Conservation (phyloP, 2,888 invertebrate species). For the Tetheella fluctuosa region DNA sequence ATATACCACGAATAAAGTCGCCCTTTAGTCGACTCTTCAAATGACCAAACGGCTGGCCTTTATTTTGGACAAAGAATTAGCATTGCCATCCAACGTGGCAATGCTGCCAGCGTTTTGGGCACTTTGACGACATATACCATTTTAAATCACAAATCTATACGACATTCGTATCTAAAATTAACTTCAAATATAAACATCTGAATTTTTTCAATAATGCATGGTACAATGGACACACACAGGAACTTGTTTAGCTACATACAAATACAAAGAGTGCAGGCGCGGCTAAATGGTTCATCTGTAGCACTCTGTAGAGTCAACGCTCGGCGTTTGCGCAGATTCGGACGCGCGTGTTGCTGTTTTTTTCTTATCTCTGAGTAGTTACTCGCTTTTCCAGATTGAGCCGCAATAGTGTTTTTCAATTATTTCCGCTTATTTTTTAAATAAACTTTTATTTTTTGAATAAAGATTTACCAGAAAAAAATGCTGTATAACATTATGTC, state of each 20-base stretch:
- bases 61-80: no score
- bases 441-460: neutral
- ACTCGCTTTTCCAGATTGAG: neutral
- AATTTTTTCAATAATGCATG: constrained; percentile 1
- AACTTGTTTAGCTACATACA: constrained; percentile 67
- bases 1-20: no score
- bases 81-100: no score
- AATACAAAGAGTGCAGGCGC: constrained; percentile 36
- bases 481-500: no score
- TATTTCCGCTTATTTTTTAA: neutral
- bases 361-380: constrained; percentile 26
- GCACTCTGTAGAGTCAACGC: constrained; percentile 71
- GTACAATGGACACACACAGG: constrained; percentile 54
- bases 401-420: neutral
- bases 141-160: no score
- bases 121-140: no score
- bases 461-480: no score
- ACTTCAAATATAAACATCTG: no score
- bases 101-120: no score
- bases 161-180: no score
- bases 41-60: no score
- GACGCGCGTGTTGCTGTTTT: constrained; percentile 58
- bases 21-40: no score
- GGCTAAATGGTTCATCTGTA: constrained; percentile 68
- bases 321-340: constrained; percentile 59